Evolutionary conservation across 2,113 vertebrate genomes (phyloP).

Genomic region (Nanger granti): DNA sequence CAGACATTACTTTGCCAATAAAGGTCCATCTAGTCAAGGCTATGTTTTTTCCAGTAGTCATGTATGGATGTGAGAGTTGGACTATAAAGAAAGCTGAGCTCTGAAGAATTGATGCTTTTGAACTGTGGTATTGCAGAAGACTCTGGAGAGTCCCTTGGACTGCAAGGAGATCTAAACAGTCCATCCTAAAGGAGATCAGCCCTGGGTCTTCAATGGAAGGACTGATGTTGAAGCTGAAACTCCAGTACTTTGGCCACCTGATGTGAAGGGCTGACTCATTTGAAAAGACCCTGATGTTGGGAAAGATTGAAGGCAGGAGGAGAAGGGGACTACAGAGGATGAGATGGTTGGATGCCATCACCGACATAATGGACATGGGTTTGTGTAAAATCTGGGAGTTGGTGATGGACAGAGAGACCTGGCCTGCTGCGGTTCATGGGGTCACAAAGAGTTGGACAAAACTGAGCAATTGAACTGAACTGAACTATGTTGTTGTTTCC

Average conservation of each 20-base stretch:
- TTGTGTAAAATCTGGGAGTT: neutral
- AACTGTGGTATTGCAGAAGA: neutral
- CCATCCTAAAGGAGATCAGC: neutral
- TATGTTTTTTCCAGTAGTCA: neutral
- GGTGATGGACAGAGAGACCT: neutral
- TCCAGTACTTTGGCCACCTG: neutral
- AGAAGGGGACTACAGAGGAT: neutral
- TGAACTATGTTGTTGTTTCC: neutral
- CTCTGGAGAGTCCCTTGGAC: neutral
- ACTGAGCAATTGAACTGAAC: neutral
- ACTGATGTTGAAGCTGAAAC: neutral
- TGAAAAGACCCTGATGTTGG: neutral
- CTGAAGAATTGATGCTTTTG: neutral
- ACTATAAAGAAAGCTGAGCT: neutral
- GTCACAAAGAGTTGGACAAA: fast-evolving
- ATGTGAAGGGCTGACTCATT: neutral
- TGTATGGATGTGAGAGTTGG: neutral
- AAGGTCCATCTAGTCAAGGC: neutral
- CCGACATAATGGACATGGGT: neutral
- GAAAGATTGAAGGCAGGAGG: neutral
- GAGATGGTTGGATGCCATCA: neutral
- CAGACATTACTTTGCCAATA: neutral
- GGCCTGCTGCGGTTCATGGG: fast-evolving
- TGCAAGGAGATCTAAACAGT: neutral
- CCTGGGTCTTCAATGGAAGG: neutral